A percentile compares a stretch with the other conserved stretches of the same genome.
Evolutionary conservation across 2,888 invertebrate genomes (phyloP).

Genomic region (Eledona agricola): DNA sequence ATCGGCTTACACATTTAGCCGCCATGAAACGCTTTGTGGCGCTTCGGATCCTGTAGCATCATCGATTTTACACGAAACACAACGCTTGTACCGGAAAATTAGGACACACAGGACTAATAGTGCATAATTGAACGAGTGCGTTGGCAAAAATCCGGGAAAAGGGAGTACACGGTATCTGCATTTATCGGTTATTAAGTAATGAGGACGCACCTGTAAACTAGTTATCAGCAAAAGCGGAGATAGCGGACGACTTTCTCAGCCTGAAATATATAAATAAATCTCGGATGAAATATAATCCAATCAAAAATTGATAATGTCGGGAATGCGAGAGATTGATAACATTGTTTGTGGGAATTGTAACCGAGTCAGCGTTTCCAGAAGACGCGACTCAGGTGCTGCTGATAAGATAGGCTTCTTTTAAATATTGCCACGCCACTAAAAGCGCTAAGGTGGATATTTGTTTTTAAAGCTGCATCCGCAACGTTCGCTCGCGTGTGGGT

Average conservation of each 20-base stretch:
- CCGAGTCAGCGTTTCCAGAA: too few relatives aligned
- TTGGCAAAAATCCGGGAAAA: slow-evolving; percentile 7
- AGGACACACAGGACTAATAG: slow-evolving; percentile 24
- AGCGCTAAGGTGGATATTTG: too few relatives aligned
- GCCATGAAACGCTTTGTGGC: slow-evolving; percentile 27
- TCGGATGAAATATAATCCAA: slow-evolving; percentile 12
- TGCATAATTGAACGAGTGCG: slow-evolving; percentile 26
- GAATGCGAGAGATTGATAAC: slow-evolving; percentile 5
- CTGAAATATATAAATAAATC: slow-evolving; percentile 11
- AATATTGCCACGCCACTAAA: too few relatives aligned
- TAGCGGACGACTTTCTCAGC: too few relatives aligned
- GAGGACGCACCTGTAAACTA: too few relatives aligned
- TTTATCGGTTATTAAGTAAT: too few relatives aligned
- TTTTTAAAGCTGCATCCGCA: too few relatives aligned
- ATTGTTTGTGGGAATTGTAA: slow-evolving; percentile 8
- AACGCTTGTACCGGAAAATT: slow-evolving; percentile 24
- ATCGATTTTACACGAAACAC: slow-evolving; percentile 30
- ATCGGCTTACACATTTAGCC: slow-evolving; percentile 30
- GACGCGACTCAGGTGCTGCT: too few relatives aligned
- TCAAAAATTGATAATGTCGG: slow-evolving; percentile 18
- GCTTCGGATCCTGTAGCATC: slow-evolving; percentile 29
- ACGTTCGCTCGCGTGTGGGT: too few relatives aligned
- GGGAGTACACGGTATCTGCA: too few relatives aligned
- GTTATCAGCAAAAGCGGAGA: too few relatives aligned
- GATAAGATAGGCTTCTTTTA: too few relatives aligned